phyloP scores from a whole-genome alignment of 2,113 vertebrate genomes.

The Zapus hudsonius region DNA sequence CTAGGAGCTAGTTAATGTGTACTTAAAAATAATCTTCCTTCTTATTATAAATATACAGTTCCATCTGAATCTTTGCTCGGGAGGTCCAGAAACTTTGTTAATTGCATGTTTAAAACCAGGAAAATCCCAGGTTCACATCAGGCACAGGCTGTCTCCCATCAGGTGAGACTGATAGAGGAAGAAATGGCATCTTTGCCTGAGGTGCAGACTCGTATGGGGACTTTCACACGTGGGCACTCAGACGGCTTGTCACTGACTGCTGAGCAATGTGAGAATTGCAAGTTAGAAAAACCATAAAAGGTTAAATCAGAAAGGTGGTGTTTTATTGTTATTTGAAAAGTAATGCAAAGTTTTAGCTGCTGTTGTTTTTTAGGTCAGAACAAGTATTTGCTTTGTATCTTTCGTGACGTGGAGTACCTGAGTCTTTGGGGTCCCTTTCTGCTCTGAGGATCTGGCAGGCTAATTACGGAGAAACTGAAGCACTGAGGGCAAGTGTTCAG shows the following conservation, averaged over 20 bases:
- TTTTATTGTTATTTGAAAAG: slow-evolving; percentile 38
- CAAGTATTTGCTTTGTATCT: background rate
- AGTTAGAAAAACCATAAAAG: background rate
- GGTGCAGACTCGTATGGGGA: background rate
- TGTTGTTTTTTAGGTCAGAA: background rate
- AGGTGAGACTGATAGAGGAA: background rate
- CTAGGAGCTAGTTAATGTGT: background rate
- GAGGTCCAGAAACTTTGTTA: background rate
- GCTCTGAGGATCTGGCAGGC: background rate
- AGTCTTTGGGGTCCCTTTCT: background rate
- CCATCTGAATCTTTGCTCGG: background rate
- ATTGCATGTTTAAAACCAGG: background rate
- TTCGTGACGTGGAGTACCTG: background rate
- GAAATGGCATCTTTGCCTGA: background rate
- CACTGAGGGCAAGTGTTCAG: background rate
- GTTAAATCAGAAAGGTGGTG: background rate
- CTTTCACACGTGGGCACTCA: background rate
- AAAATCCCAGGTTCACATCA: background rate
- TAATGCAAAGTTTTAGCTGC: background rate
- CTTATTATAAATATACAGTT: background rate
- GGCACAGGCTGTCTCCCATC: background rate
- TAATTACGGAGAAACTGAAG: slow-evolving; percentile 6
- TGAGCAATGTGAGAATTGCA: background rate
- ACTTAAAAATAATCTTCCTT: slow-evolving; percentile 33
- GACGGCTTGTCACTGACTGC: background rate